These are phyloP conservation scores for Cordilura impudica DNA, from an alignment of 2,888 invertebrate species.

Conservation along the genomic window DNA sequence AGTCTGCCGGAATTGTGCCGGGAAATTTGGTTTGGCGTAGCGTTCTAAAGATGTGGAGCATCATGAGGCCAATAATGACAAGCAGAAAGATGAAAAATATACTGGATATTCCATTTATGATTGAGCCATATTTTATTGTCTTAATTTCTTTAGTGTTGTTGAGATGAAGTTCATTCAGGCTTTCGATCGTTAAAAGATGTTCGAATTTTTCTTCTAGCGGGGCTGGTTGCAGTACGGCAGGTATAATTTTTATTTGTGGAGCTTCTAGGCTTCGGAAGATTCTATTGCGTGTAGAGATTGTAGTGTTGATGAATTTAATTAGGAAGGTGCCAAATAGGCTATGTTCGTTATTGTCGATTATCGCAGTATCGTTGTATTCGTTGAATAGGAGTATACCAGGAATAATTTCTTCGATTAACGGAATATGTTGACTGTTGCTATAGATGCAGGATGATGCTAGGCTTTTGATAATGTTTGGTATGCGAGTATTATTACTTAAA, in stretches of 20 bases:
- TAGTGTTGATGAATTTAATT: constrained; percentile 10
- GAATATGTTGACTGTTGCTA: constrained; percentile 17
- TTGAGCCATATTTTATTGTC: not conserved
- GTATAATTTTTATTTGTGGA: too few relatives aligned
- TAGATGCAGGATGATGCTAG: constrained; percentile 16
- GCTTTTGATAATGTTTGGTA: constrained; percentile 6
- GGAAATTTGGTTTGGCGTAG: not conserved
- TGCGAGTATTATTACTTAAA: constrained; percentile 15
- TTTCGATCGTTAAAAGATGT: constrained; percentile 11
- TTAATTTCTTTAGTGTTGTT: not conserved
- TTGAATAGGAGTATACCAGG: constrained; percentile 14
- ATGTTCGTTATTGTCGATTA: constrained; percentile 1
- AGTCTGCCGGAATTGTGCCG: not conserved
- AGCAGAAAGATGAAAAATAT: not conserved
- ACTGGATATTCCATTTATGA: constrained; percentile 17
- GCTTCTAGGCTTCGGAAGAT: constrained; percentile 15
- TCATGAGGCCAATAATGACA: not conserved
- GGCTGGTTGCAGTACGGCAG: constrained; percentile 12
- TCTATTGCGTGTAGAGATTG: constrained; percentile 8
- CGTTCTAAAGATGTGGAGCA: not conserved
- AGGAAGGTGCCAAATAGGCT: constrained; percentile 20
- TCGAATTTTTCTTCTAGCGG: constrained; percentile 13
- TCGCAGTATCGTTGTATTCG: not conserved
- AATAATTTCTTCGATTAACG: not conserved
- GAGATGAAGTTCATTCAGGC: constrained; percentile 12